Evolutionary conservation across 2,888 invertebrate species (phyloP).

Genomic region (Trichacis sp.): DNA sequence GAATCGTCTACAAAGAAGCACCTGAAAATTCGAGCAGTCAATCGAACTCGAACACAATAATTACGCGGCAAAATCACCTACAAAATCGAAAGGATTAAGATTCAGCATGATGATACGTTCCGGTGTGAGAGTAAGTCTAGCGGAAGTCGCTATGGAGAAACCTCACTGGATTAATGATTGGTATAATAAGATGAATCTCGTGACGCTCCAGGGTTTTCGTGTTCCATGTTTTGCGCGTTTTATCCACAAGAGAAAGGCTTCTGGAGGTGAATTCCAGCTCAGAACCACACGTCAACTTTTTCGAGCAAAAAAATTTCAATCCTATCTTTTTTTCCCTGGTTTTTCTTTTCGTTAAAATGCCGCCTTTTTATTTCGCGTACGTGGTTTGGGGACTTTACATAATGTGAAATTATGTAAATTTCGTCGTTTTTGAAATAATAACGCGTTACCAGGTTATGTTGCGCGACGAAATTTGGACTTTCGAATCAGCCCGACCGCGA

Average conservation of each 20-base stretch:
- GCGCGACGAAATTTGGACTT: conserved; percentile 24
- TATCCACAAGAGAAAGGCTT: conserved; percentile 35
- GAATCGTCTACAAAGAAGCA: no score
- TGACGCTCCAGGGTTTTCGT: conserved; percentile 44
- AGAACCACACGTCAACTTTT: conserved; percentile 15
- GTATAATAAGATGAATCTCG: conserved; percentile 43
- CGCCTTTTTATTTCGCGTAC: no score
- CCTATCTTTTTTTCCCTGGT: conserved; percentile 9
- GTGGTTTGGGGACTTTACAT: no score
- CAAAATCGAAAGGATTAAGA: conserved; percentile 38
- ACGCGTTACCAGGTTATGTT: not conserved
- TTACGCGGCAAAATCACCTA: conserved; percentile 40
- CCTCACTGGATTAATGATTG: conserved; percentile 40
- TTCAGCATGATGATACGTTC: conserved; percentile 21
- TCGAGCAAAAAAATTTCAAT: not conserved
- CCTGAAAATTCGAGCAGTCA: conserved; percentile 7
- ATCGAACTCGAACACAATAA: conserved; percentile 28
- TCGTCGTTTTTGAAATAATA: not conserved
- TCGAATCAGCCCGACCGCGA: conserved; percentile 26
- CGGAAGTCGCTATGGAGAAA: conserved; percentile 42
- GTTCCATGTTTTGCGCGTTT: conserved; percentile 38
- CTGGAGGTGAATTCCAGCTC: conserved; percentile 24
- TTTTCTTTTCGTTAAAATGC: conserved; percentile 13
- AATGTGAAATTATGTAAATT: not conserved
- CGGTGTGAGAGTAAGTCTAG: conserved; percentile 39